A percentile compares a stretch with the other conserved stretches of the same genome.
Conservation (phyloP, 2,113 vertebrate genomes). For the Platysternon megacephalum region DNA sequence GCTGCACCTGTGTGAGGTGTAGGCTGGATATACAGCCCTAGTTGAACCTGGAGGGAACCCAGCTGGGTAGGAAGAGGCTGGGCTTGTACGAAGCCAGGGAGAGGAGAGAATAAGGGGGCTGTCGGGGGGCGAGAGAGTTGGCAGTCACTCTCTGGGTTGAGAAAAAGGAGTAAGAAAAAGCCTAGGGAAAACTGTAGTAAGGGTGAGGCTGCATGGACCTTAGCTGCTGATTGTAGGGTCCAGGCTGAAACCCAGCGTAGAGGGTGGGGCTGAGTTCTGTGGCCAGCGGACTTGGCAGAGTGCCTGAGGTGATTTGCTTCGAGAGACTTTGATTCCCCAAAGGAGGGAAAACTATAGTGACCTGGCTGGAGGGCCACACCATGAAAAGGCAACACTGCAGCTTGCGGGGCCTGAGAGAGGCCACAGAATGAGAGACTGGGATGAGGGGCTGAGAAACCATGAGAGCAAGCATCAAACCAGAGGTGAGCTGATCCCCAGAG, state of each 20-base stretch:
- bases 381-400: not conserved
- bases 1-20: not conserved
- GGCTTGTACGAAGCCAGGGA: not conserved
- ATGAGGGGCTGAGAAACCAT: not conserved
- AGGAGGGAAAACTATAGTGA: not conserved
- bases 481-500: not conserved
- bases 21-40: not conserved
- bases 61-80: not conserved
- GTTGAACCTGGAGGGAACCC: not conserved
- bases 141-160: not conserved
- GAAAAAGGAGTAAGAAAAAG: not conserved
- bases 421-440: not conserved
- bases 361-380: not conserved
- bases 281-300: not conserved
- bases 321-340: not conserved
- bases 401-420: not conserved
- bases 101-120: not conserved
- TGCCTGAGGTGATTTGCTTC: not conserved
- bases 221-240: not conserved
- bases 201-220: not conserved
- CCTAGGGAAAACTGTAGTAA: not conserved
- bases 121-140: not conserved
- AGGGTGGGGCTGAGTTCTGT: not conserved
- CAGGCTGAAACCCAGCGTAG: not conserved
- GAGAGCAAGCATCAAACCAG: not conserved